phyloP scores from a whole-genome alignment of 2,888 invertebrate genomes.

The Ectobius pallidus region DNA sequence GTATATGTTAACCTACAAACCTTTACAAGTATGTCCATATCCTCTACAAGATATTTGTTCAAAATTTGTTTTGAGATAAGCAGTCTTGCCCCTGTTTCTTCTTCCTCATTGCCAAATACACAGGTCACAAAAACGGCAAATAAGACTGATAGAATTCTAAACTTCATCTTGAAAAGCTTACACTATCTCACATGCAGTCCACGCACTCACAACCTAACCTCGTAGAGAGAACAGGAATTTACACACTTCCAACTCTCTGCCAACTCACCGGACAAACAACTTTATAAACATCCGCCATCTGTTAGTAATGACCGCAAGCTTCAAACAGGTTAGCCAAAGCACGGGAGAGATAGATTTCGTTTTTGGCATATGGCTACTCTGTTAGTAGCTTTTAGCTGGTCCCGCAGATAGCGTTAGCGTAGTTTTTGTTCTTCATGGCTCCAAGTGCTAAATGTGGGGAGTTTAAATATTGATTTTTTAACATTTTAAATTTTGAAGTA shows the following conservation, averaged over 20 bases:
- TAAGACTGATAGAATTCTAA: constrained; percentile 53
- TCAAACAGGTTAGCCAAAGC: too few relatives aligned
- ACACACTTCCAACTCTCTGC: neutral
- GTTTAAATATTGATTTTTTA: too few relatives aligned
- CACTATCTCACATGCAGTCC: neutral
- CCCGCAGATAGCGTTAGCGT: too few relatives aligned
- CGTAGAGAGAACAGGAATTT: neutral
- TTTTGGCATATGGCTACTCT: too few relatives aligned
- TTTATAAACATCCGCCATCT: too few relatives aligned
- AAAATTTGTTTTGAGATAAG: constrained; percentile 92
- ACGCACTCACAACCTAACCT: neutral
- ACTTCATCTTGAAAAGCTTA: constrained; percentile 1
- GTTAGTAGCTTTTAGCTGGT: too few relatives aligned
- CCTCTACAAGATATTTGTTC: constrained; percentile 95
- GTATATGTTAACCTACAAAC: constrained; percentile 46
- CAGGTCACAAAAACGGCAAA: constrained; percentile 57
- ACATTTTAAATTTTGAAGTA: too few relatives aligned
- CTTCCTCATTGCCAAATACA: constrained; percentile 65
- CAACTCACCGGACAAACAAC: neutral
- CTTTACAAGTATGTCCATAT: constrained; percentile 93
- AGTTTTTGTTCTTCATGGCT: too few relatives aligned
- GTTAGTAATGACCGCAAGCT: too few relatives aligned
- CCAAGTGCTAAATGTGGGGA: too few relatives aligned
- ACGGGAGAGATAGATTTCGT: too few relatives aligned
- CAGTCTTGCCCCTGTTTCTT: constrained; percentile 78